Conservation (phyloP, 2,113 vertebrate species). For the Willisornis vidua region DNA sequence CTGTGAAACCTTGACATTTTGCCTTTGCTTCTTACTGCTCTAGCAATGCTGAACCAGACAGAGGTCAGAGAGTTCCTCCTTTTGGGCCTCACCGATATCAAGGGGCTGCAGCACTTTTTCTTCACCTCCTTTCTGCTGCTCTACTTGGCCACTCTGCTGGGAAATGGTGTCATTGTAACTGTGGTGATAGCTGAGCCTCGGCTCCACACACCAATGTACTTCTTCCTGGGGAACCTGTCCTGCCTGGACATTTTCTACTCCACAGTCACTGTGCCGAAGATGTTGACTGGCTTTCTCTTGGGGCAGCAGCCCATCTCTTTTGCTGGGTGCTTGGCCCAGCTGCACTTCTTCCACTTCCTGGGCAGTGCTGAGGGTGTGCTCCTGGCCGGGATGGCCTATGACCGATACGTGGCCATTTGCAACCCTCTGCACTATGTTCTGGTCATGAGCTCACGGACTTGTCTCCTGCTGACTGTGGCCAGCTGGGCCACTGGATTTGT, state of each 20-base stretch:
- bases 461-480: not conserved
- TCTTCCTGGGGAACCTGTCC: slow-evolving; percentile 59
- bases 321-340: slow-evolving; percentile 18
- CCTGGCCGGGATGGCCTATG: slow-evolving; percentile 28
- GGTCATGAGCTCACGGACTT: not conserved
- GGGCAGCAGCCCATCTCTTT: not conserved
- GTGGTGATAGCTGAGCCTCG: not conserved
- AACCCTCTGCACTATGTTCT: not conserved
- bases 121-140: slow-evolving; percentile 6
- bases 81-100: not conserved
- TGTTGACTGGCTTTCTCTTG: slow-evolving; percentile 17
- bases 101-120: not conserved
- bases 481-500: not conserved
- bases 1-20: not conserved
- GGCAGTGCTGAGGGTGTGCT: slow-evolving; percentile 40
- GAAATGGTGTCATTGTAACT: slow-evolving; percentile 31
- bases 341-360: slow-evolving; percentile 42
- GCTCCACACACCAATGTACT: slow-evolving; percentile 60
- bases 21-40: not conserved
- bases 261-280: slow-evolving; percentile 40
- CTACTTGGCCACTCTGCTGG: not conserved
- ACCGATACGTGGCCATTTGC: not conserved
- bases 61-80: not conserved
- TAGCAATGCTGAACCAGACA: not conserved
- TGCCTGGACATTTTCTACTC: slow-evolving; percentile 40